Evolutionary conservation across 2,113 vertebrate species (phyloP), one percentile per base, ranked within the genome.

Genomic region (Chaenogobius annularis): DNA sequence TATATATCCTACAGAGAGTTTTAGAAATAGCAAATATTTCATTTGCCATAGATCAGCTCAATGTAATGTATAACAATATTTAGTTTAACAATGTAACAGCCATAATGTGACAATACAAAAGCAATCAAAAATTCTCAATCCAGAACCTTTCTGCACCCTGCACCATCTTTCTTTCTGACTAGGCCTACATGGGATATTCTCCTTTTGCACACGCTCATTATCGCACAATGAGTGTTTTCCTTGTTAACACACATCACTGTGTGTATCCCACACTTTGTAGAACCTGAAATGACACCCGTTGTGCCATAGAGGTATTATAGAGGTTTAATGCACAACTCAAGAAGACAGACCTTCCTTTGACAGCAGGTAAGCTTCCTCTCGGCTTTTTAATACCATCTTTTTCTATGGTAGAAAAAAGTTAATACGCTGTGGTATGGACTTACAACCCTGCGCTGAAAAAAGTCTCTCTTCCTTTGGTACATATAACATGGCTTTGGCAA

Each of bases 391-490:
- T 3, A 15, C 50, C 23, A 40, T 70, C 52, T 61, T 54, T 17
- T 19, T 65, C 68, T 93, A 97, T 2, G 95, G 94, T 52, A 98
- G 90, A 76, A 96, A 95, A 79, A 96, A 96, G 85, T 90, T 95
- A 85, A 99, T 97, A 85, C 96, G 93, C 82, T 98, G 97, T 13
- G 96, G 91, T 47, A 99, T 89, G 5, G 96, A 95, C 78, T 99
- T 99, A 88, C 98, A 99, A 37, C 98, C 98, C 82, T 98, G 96
- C 12, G 95, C 95, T 40, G 97, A 97, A 90, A 98, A 99, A 35
- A 97, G 93, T 73, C 93, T 92, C 66, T 96, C 95, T 65, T 96
- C 95, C 79, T 95, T 95, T 59, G 98, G 98, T 22, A 98, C 89
- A 5, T 98, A 99, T 3, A 94, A 83, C 95, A 98, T 95, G 67